Percentiles rank a stretch among this genome's conserved stretches.
These are phyloP conservation scores for Heteropelma amictum DNA, from an alignment of 2,888 invertebrate species.

Conservation along the genomic window DNA sequence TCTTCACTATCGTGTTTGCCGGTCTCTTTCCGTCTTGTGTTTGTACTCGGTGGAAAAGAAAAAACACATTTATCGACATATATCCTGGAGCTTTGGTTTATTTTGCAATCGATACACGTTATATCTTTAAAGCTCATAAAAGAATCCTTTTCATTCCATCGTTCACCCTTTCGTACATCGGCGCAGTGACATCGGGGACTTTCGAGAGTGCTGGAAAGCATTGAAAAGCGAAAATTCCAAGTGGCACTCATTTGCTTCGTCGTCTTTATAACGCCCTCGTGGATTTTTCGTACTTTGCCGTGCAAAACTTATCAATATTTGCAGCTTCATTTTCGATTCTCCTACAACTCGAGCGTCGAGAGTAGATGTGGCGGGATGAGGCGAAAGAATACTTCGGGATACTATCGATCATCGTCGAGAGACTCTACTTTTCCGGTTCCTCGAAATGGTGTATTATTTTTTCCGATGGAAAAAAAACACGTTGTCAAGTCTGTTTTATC, in stretches of 20 bases:
- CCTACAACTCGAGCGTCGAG: not conserved
- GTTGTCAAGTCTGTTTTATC: too few species aligned
- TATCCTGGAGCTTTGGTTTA: not conserved
- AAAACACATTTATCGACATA: not conserved
- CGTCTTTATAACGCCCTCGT: not conserved
- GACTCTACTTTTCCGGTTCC: not conserved
- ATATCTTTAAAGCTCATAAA: not conserved
- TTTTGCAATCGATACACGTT: conserved; percentile 35
- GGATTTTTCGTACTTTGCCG: not conserved
- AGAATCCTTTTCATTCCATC: not conserved
- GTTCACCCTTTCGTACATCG: conserved; percentile 1
- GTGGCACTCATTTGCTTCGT: not conserved
- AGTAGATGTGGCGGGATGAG: not conserved
- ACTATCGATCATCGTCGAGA: not conserved
- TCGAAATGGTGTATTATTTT: not conserved
- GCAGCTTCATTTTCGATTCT: conserved; percentile 37
- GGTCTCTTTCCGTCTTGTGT: not conserved
- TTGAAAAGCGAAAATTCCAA: conserved; percentile 11
- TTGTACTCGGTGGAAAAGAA: conserved; percentile 11
- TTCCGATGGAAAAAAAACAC: not conserved
- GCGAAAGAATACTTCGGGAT: not conserved
- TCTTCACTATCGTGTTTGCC: conserved; percentile 10
- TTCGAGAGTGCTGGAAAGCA: conserved; percentile 9
- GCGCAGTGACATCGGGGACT: conserved; percentile 7
- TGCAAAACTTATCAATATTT: conserved; percentile 44